Evolutionary conservation across 2,113 vertebrate species (phyloP), one percentile per base, ranked within the genome.

Genomic region (Pampusana beccarii): DNA sequence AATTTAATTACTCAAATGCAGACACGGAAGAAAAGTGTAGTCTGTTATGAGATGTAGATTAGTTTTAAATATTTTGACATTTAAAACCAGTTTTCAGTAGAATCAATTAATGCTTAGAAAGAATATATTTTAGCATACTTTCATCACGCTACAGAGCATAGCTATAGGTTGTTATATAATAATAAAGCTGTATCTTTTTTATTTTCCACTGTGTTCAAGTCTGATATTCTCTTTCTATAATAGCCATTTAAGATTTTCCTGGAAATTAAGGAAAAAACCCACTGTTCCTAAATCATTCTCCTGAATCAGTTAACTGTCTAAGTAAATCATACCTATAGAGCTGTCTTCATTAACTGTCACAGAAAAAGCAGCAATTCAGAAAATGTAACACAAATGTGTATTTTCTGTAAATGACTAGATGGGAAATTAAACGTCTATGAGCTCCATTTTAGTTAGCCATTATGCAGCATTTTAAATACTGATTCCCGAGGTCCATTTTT

Each of bases 1-100:
- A 94, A 96, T 94, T 77, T 97, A 97, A 97, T 97, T 97, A 96
- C 79, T 91, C 81, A 90, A 80, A 84, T 50, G 40, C 79, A 96
- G 94, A 80, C 75, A 91, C 3, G 9, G 70, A 95, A 86, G 54
- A 82, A 93, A 96, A 88, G 25, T 93, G n/a, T 78, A 81, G 54
- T 72, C 51, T 86, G 24, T 61, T 95, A 75, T 65, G 54, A 88
- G 34, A 91, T 56, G 72, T 44, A 90, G 78, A 96, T 92, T 94
- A 90, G n/a, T 79, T 95, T 97, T 51, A 86, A 96, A 93, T 96
- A 89, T 95, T 94, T 95, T 95, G 77, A 88, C 89, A 95, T 96
- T 97, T 94, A 86, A 94, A 95, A 71, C 10, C 51, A 36, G 56
- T 58, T 93, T 96, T 92, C 60, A 71, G 64, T 80, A 81, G 51